Base-by-base conservation (phyloP, 2,797 vertebrate species). In the Neosilurus mollespiculum region DNA sequence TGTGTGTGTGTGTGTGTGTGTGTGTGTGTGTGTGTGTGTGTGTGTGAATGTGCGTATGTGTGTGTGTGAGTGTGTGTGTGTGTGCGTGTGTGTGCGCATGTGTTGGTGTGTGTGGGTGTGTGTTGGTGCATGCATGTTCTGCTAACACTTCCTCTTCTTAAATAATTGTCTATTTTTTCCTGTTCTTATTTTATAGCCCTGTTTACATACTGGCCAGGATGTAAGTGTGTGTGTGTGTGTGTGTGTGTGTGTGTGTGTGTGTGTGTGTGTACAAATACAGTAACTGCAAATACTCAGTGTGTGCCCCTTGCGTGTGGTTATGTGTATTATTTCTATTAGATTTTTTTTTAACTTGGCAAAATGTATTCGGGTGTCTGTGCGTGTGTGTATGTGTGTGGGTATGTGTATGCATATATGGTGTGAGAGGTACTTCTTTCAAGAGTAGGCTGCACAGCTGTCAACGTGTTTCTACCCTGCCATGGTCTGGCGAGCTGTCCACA, bases 241-340 rank as follows among this genome's bases (percentile, higher is more conserved):
- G 9, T 53, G 34, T 62, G 24, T 34, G 1, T 20, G 49, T 66
- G 24, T 51, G 77, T 79, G 16, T 65, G 62, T 65, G 9, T 79
- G 16, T 66, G 14, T 54, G 37, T 64, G 16, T 80, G 9, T 65
- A 79, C 61, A 54, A 66, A 66, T 26, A 43, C 43, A 43, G 4
- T 43, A 79, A 65, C 26, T 53, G 53, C 62, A 65, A 53, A 79
- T 54, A 79, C 77, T 53, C 61, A 66, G 61, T 79, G 61, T 79
- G 77, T 79, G 61, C 61, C 61, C 62, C 49, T 26, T 64, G 37
- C 59, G 51, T 65, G 24, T 53, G 61, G 61, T 79, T 66, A 54
- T 51, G 77, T 79, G 16, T 79, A 65, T 79, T 66, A 79, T 79
- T 79, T 79, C 20, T 34, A 54, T 66, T 79, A 51, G 22, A 65